Conservation (phyloP, 2,113 vertebrate species). For the Etheostoma spectabile region DNA sequence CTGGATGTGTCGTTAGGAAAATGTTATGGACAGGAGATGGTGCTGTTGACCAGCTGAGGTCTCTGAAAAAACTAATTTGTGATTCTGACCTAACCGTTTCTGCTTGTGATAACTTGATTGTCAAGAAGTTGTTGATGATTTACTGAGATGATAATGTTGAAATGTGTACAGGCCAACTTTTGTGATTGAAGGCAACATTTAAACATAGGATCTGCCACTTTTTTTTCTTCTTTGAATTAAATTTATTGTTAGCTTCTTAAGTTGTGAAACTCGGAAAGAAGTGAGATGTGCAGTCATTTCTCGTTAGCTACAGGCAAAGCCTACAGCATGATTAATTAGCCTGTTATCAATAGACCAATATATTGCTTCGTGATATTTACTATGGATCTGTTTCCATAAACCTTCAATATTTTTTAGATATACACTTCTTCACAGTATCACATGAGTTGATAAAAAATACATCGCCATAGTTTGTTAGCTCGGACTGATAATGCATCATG, state of each 20-base stretch:
- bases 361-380: background rate
- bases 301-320: background rate
- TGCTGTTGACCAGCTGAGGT: slow-evolving; percentile 9
- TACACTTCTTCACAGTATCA: background rate
- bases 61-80: background rate
- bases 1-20: background rate
- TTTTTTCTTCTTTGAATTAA: slow-evolving; percentile 57
- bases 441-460: background rate
- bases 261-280: slow-evolving; percentile 34
- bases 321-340: background rate
- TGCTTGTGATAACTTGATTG: slow-evolving; percentile 28
- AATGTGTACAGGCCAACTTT: slow-evolving; percentile 9
- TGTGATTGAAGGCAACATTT: slow-evolving; percentile 35
- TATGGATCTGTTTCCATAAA: background rate
- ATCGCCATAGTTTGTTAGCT: background rate
- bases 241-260: slow-evolving; percentile 41
- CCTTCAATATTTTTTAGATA: background rate
- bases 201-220: background rate
- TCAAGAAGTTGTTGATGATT: slow-evolving; percentile 24
- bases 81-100: background rate
- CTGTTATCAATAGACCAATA: background rate
- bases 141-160: slow-evolving; percentile 6
- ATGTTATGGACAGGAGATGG: slow-evolving; percentile 58
- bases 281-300: slow-evolving; percentile 34
- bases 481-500: background rate